These are phyloP conservation scores for Acleris cristana DNA, from an alignment of 2,888 invertebrate species.

Conservation along the genomic window DNA sequence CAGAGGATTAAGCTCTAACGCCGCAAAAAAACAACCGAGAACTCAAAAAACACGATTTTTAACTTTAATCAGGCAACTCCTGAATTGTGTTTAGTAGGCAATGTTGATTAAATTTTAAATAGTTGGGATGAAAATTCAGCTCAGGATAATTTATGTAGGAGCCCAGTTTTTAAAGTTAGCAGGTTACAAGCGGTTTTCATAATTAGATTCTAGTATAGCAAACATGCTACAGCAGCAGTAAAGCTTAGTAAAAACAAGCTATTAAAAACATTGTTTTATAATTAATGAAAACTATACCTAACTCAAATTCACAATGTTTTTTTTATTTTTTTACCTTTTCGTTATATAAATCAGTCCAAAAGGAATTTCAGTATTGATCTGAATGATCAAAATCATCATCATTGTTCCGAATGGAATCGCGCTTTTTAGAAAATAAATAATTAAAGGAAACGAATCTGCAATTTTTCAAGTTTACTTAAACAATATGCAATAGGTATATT, in stretches of 20 bases:
- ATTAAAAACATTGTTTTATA: not conserved
- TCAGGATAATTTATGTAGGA: conserved; percentile 39
- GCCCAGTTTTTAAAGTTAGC: conserved; percentile 12
- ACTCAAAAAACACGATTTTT: conserved; percentile 48
- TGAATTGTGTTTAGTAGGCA: conserved; percentile 23
- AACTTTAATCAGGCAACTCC: conserved; percentile 47
- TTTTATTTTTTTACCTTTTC: too few relatives aligned
- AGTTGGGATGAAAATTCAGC: conserved; percentile 46
- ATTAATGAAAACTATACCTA: too few relatives aligned
- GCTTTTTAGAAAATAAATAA: too few relatives aligned
- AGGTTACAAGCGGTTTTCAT: conserved; percentile 9
- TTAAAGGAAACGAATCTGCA: too few relatives aligned
- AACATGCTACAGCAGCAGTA: not conserved
- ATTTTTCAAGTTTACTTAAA: too few relatives aligned
- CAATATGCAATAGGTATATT: too few relatives aligned
- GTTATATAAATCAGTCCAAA: too few relatives aligned
- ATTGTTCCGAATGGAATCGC: too few relatives aligned
- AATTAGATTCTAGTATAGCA: conserved; percentile 4
- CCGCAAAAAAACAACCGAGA: conserved; percentile 53
- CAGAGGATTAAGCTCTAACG: conserved; percentile 63
- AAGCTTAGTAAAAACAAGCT: not conserved
- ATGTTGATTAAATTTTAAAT: conserved; percentile 58
- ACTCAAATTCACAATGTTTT: too few relatives aligned
- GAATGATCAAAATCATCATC: too few relatives aligned
- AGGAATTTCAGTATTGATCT: too few relatives aligned